Conservation (phyloP, 1,140 invertebrate species). For the Drosophila yakuba region DNA sequence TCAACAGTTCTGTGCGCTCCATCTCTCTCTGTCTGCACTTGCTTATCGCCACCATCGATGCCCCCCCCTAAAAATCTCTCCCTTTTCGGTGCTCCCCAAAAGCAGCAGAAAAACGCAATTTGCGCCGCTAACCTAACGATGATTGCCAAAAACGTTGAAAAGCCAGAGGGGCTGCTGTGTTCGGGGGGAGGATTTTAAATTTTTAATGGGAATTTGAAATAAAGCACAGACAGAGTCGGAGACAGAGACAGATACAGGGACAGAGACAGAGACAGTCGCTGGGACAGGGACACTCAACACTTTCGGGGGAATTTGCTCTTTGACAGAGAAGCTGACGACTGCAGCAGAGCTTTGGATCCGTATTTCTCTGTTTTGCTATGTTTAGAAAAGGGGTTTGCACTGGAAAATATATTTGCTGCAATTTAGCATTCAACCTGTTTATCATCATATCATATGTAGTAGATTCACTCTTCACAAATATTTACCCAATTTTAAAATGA, state of each 20-base stretch:
- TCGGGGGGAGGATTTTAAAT: slow-evolving; percentile 68
- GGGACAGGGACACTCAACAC: slow-evolving; percentile 39
- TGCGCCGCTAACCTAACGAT: slow-evolving; percentile 77
- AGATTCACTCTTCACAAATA: too few relatives aligned
- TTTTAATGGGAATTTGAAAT: slow-evolving; percentile 81
- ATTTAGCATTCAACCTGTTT: too few relatives aligned
- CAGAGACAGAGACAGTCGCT: slow-evolving; percentile 10
- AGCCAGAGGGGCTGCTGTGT: slow-evolving; percentile 13
- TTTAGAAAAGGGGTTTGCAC: slow-evolving; percentile 17
- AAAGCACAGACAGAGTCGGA: slow-evolving; percentile 44
- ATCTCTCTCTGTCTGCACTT: slow-evolving; percentile 26
- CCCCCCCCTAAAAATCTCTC: slow-evolving; percentile 17
- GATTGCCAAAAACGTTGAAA: slow-evolving; percentile 63
- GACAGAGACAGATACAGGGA: slow-evolving; percentile 6
- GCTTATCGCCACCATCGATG: slow-evolving; percentile 62
- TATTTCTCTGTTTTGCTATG: slow-evolving; percentile 7
- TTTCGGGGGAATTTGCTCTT: slow-evolving; percentile 49
- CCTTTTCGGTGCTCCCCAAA: slow-evolving; percentile 3
- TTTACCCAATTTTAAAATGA: too few relatives aligned
- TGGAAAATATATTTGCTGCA: neutral
- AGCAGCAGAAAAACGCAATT: slow-evolving; percentile 69
- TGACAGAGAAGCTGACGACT: slow-evolving; percentile 48
- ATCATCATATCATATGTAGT: too few relatives aligned
- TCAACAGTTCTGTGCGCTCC: slow-evolving; percentile 27
- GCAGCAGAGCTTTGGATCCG: slow-evolving; percentile 27